Base-by-base conservation (phyloP, 2,888 invertebrate species). In the Pycnomerus fuliginosus region DNA sequence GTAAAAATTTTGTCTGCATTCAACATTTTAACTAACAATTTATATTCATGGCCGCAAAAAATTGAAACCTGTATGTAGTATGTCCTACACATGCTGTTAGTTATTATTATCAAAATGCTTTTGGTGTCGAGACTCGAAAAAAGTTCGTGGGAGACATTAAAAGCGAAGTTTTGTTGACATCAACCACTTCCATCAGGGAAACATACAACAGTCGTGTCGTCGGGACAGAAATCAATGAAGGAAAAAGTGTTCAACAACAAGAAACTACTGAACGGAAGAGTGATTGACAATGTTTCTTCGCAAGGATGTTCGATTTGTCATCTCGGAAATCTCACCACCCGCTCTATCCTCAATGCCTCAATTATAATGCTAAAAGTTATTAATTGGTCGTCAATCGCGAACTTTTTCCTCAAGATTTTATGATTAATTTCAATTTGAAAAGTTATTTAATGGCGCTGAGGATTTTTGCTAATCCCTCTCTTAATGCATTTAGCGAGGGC, bases 91-190 rank as follows among this genome's bases (percentile, higher is more conserved):
- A 54, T 52, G 44, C 20, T 8, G 20, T 20, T 8, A 20, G 5
- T 5, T 20, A 20, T 20, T 8, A 20, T 20, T 7, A 20, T 20
- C 5, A 5, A 20, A 20, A 20, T 20, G 20, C n/a, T n/a, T n/a
- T 20, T 8, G 5, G 20, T 20, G 5, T 8, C 20, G 20, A 8
- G 20, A 20, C 20, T 45, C 38, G 47, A 47, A 48, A 47, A 49
- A 50, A 50, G 41, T 25, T 36, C 43, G 37, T 36, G 41, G 39
- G 37, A 16, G 42, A 25, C 39, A 49, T 43, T 53, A 62, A 64
- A 60, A 62, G 62, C 58, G 58, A 64, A 64, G 64, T 64, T 64
- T 55, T 43, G 59, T 61, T 53, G 59, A 58, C 61, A 60, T 52
- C 52, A 45, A 59, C 55, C 52, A 55, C 57, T 59, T 58, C 57